Conservation (phyloP, 2,888 invertebrate genomes). For the Adineta ricciae region DNA sequence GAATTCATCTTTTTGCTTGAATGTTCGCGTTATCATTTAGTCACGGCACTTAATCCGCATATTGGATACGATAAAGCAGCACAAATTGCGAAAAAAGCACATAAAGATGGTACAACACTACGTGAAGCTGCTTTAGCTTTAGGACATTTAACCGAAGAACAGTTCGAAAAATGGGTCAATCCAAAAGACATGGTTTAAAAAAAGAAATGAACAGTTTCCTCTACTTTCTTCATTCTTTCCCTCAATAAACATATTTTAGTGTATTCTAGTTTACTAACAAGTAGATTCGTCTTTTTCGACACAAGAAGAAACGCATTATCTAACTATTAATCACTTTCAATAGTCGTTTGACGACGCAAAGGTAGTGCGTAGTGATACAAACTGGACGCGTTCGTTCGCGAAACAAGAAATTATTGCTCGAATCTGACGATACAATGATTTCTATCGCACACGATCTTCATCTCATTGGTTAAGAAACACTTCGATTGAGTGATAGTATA, state of each 20-base stretch:
- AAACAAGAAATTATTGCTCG: too few species aligned
- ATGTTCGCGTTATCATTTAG: background rate
- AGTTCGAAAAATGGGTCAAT: conserved; percentile 79
- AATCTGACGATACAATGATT: too few species aligned
- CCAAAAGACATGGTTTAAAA: conserved; percentile 78
- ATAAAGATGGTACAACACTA: conserved; percentile 74
- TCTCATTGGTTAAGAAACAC: too few species aligned
- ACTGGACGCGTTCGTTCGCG: too few species aligned
- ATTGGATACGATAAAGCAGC: conserved; percentile 82
- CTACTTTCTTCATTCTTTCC: background rate
- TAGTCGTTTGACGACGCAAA: too few species aligned
- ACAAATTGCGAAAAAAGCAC: conserved; percentile 86
- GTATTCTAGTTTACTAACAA: background rate
- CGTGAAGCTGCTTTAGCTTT: conserved; percentile 78
- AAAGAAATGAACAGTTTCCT: background rate
- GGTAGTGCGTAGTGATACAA: too few species aligned
- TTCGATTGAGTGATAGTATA: too few species aligned
- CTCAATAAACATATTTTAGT: background rate
- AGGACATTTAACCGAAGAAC: conserved; percentile 63
- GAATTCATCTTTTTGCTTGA: conserved; percentile 53
- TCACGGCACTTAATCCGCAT: conserved; percentile 25
- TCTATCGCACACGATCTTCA: too few species aligned
- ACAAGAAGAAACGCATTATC: too few species aligned
- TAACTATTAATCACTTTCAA: too few species aligned
- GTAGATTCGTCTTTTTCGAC: background rate